Evolutionary conservation across 1,140 invertebrate genomes (phyloP).

Genomic region (Wasmannia auropunctata): DNA sequence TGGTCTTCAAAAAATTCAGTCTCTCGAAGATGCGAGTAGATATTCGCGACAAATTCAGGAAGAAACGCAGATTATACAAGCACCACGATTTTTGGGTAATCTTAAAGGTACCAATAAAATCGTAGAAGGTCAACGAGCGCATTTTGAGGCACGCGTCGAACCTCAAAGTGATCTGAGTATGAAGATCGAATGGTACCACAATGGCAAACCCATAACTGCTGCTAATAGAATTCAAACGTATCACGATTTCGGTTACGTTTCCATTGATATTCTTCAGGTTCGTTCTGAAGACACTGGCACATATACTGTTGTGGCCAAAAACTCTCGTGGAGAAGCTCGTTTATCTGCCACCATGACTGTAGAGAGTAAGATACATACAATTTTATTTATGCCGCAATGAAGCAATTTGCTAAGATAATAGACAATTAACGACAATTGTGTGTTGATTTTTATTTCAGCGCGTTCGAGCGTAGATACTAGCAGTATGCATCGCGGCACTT

Average conservation of each 20-base stretch:
- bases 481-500: constrained; percentile 93
- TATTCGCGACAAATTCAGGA: constrained; percentile 89
- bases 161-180: constrained; percentile 96
- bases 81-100: constrained; percentile 94
- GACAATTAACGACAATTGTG: constrained; percentile 57
- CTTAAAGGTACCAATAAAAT: constrained; percentile 96
- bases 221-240: constrained; percentile 96
- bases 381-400: background rate
- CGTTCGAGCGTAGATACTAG: constrained; percentile 94
- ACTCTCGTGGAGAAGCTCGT: constrained; percentile 94
- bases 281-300: constrained; percentile 93
- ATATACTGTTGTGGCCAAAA: constrained; percentile 95
- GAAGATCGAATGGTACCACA: constrained; percentile 96
- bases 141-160: constrained; percentile 98
- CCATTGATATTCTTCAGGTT: constrained; percentile 96
- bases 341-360: constrained; percentile 93
- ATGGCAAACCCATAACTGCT: constrained; percentile 92
- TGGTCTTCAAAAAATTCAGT: constrained; percentile 95
- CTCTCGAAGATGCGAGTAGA: constrained; percentile 93
- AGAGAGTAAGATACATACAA: constrained; percentile 90
- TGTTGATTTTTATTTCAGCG: constrained; percentile 86
- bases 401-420: background rate
- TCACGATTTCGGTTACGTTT: constrained; percentile 98
- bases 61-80: constrained; percentile 90
- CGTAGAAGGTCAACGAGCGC: constrained; percentile 97